phyloP scores from a whole-genome alignment of 2,797 vertebrate species.

The Avahi laniger region DNA sequence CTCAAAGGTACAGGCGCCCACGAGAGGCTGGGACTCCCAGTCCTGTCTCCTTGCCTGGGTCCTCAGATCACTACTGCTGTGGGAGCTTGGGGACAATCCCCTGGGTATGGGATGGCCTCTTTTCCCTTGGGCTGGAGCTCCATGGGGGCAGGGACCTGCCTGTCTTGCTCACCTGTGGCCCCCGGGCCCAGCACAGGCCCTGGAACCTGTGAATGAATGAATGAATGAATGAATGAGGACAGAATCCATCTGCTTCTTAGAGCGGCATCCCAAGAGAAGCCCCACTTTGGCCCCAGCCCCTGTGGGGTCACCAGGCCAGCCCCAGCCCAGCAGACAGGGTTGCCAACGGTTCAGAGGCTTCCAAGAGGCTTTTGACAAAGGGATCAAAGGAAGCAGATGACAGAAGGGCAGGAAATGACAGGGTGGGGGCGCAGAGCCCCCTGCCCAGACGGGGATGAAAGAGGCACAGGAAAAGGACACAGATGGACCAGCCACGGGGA shows the following conservation, averaged over 20 bases:
- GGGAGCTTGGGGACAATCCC: not conserved
- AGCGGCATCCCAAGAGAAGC: not conserved
- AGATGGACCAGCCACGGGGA: not conserved
- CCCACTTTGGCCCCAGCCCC: not conserved
- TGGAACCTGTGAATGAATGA: not conserved
- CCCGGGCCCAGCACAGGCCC: not conserved
- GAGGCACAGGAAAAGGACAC: constrained; percentile 48
- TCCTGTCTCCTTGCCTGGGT: not conserved
- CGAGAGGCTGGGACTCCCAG: not conserved
- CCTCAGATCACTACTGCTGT: not conserved
- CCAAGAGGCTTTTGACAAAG: not conserved
- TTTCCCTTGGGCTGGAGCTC: not conserved
- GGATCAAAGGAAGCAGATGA: constrained; percentile 24
- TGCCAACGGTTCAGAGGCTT: not conserved
- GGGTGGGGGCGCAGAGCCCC: not conserved
- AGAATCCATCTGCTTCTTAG: not conserved
- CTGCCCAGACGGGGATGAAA: not conserved
- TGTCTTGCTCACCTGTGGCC: not conserved
- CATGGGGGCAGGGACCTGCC: not conserved
- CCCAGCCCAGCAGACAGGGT: not conserved
- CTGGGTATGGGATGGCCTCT: not conserved
- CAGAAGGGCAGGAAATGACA: constrained; percentile 2
- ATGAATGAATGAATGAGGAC: not conserved
- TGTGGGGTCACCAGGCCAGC: not conserved
- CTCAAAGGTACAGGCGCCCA: not conserved